These are phyloP conservation scores for Drosophila paramelanica DNA, from an alignment of 2,888 invertebrate species.

Conservation along the genomic window DNA sequence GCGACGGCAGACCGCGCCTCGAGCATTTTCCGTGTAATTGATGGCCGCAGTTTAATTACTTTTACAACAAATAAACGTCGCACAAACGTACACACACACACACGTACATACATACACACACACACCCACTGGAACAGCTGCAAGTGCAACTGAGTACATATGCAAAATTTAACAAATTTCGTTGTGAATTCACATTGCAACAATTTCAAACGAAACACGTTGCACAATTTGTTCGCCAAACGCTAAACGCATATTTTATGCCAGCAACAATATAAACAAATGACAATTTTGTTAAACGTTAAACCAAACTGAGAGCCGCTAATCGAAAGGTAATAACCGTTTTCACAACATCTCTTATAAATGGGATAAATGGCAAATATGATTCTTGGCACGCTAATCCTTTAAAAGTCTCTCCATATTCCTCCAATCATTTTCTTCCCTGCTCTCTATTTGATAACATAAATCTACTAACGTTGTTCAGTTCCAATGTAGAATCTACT, in stretches of 20 bases:
- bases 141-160: conserved; percentile 50
- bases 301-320: conserved; percentile 16
- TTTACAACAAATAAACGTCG: conserved; percentile 76
- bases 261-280: not conserved
- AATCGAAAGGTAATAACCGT: conserved; percentile 44
- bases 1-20: conserved; percentile 60
- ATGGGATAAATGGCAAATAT: conserved; percentile 14
- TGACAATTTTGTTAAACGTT: conserved; percentile 14
- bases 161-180: conserved; percentile 76
- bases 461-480: conserved; percentile 22
- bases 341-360: conserved; percentile 8
- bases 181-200: conserved; percentile 69
- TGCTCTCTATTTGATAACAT: not conserved
- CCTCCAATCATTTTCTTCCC: not conserved
- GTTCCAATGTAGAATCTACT: conserved; percentile 35
- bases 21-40: conserved; percentile 73
- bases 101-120: conserved; percentile 31
- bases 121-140: conserved; percentile 35
- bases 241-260: conserved; percentile 33
- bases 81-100: conserved; percentile 41
- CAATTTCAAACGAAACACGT: conserved; percentile 53
- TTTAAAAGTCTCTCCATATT: not conserved
- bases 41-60: conserved; percentile 75
- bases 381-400: conserved; percentile 21
- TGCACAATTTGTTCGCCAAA: conserved; percentile 43